Conservation (phyloP, 2,888 invertebrate species). For the Yponomeuta evonymella region DNA sequence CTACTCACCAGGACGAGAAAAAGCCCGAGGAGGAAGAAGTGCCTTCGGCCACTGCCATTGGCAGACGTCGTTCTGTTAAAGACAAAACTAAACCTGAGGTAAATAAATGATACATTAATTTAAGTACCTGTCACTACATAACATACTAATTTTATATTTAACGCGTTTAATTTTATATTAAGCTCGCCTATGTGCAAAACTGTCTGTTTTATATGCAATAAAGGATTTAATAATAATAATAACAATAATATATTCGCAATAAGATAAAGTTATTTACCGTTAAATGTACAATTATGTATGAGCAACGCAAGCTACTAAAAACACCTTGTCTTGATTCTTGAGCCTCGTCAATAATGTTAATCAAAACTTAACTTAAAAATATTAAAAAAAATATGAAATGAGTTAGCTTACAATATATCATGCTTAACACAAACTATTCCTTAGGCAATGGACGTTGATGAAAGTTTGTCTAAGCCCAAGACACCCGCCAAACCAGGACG, state of each 20-base stretch:
- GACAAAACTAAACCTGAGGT: constrained; percentile 67
- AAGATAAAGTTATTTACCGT: too few relatives aligned
- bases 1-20: constrained; percentile 40
- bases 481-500: constrained; percentile 54
- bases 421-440: constrained; percentile 25
- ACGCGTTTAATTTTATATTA: too few relatives aligned
- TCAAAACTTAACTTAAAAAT: neutral
- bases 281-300: too few relatives aligned
- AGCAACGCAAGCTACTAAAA: too few relatives aligned
- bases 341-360: neutral
- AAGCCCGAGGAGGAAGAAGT: constrained; percentile 46
- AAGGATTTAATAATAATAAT: too few relatives aligned
- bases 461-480: constrained; percentile 64
- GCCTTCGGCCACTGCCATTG: constrained; percentile 54
- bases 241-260: too few relatives aligned
- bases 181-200: too few relatives aligned
- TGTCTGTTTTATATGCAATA: too few relatives aligned
- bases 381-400: neutral
- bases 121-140: too few relatives aligned
- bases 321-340: too few relatives aligned
- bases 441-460: constrained; percentile 67
- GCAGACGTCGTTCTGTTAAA: constrained; percentile 62
- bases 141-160: too few relatives aligned
- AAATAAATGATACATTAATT: constrained; percentile 13
- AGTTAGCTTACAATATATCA: neutral